Conservation (phyloP, 1,140 invertebrate species). For the Drosophila saltans region DNA sequence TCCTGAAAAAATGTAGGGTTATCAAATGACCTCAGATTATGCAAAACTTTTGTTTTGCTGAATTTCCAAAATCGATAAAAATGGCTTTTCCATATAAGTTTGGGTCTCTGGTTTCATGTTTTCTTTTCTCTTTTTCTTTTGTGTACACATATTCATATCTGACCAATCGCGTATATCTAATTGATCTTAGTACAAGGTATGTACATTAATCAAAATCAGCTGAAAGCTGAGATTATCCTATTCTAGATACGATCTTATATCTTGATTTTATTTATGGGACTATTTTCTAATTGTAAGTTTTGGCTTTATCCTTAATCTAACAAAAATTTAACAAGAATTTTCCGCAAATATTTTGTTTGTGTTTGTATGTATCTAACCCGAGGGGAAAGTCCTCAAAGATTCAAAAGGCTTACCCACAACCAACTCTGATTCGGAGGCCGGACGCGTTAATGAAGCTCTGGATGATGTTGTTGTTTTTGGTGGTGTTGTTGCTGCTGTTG, state of each 20-base stretch:
- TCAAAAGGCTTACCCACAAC: conserved; percentile 66
- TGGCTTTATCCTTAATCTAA: not conserved
- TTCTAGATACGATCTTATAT: not conserved
- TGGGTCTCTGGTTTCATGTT: no score
- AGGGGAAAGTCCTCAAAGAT: not conserved
- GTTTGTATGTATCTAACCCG: not conserved
- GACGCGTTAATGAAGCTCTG: conserved; percentile 77
- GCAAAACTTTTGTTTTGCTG: no score
- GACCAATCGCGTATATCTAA: no score
- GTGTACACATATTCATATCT: no score
- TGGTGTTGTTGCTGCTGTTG: conserved; percentile 11
- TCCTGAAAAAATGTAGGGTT: no score
- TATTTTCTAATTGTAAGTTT: not conserved
- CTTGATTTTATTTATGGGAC: not conserved
- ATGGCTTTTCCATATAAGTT: no score
- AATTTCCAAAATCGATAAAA: no score
- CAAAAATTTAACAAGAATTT: not conserved
- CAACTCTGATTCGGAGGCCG: conserved; percentile 71
- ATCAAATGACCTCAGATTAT: no score
- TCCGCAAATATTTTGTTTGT: not conserved
- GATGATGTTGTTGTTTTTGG: conserved; percentile 24
- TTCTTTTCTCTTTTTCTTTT: no score
- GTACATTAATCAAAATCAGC: no score
- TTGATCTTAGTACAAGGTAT: no score
- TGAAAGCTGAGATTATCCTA: no score